Base-by-base conservation (phyloP, 30 jellyfish, hydroid and myxozoan species). In the Catostylus mosaicus region DNA sequence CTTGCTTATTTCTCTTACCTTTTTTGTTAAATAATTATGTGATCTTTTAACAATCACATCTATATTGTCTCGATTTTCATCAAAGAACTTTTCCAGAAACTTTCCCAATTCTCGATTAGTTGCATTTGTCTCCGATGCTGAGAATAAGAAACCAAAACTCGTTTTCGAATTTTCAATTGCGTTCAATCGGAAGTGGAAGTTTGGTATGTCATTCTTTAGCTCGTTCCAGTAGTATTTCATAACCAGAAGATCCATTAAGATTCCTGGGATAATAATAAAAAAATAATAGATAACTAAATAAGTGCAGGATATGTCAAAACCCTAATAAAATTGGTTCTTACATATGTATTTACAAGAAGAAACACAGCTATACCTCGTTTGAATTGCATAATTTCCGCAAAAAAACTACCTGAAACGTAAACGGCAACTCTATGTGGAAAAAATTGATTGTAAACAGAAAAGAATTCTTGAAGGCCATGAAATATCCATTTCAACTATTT, bases 91-190 rank as follows among this genome's bases (percentile, higher is more conserved):
- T 45, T 57, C 61, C 2, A 82, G 86, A 29, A 50, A 70, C 19
- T 45, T 69, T 12, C 80, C 85, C 85, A 77, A 45, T 26, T 34
- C 73, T 52, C 34, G 38, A 40, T 82, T 82, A 20, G 85, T 82
- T 22, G 59, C 31, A 46, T 82, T 82, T 14, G 27, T 36, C 33
- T 57, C 80, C 18, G 74, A 43, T 1, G 47, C 52, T 0, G 92
- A 66, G 61, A 82, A 82, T 19, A 62, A n/a, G 46, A 68, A 27
- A 12, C 92, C 92, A 56, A 35, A 68, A 31, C 86, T 82, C 36
- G 92, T 82, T 27, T 59, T 67, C 3, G 86, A 38, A 38, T 82
- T 82, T 33, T 38, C 50, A 22, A 82, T 52, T 35, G 92, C 86
- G 69, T 82, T 67, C 61, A 40, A 2, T 14, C 92, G 77, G 51